Base-by-base conservation (phyloP, 1,140 invertebrate genomes). In the Lithobius niger region DNA sequence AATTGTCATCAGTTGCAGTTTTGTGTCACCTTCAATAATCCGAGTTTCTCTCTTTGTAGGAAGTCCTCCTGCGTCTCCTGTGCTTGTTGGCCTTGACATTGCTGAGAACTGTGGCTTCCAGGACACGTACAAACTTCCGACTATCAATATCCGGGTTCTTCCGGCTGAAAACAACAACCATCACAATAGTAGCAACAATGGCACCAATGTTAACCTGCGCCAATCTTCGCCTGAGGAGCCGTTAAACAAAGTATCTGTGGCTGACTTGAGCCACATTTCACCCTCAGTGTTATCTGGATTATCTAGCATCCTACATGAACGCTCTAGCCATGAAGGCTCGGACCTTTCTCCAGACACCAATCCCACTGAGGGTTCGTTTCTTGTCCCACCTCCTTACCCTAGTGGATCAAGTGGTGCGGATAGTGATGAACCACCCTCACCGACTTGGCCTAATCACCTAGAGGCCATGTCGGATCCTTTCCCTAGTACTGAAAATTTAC, bases 201-300 rank as follows among this genome's bases (percentile, higher is more conserved):
- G 22, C 0, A 43, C 44, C 13, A 59, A 62, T 43, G 44, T 62
- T 21, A 62, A 62, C 27, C 48, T 62, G n/a, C 49, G 58, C 3
- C 59, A 61, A 42, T 59, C 60, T 2, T 61, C 61, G 6, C 61
- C 61, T 1, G 61, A 62, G 4, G 61, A 62, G 25, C 50, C 59
- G 0, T 51, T 55, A 0, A 48, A 61, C 51, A 62, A 62, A 56
- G 61, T 62, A 2, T 48, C 61, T 0, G 61, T 62, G 3, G 61
- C 61, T 25, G 54, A 62, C 26, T 43, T 62, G 13, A 57, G 59
- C 18, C 54, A 51, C 18, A 56, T 57, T 3, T 24, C 48, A 3
- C 48, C 48, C 3, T 25, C 48, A 16, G 25, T 24, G 16, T 6
- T 50, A 13, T 27, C 48, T 26, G 27, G 13, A n/a, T 27, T 50